Base-by-base conservation (phyloP, 2,113 vertebrate genomes). In the Dendrocopos noguchii region DNA sequence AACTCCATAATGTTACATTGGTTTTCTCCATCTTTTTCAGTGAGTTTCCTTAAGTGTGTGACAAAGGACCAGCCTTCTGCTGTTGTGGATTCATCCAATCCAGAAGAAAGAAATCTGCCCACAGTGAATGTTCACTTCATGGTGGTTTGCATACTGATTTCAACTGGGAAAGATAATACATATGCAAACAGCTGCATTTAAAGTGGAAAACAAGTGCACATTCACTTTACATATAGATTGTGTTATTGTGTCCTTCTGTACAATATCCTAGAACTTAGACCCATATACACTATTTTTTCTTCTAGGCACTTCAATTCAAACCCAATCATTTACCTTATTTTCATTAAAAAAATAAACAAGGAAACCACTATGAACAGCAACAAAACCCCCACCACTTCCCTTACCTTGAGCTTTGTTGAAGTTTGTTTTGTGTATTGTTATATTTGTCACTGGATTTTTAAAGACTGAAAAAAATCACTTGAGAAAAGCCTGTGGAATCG, bases 171-270 rank as follows among this genome's bases (percentile, higher is more conserved):
- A 90, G 59, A 64, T 36, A 55, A 19, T 73, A 52, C 63, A n/a
- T 47, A 75, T 90, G 29, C 15, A 84, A 93, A 75, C 47, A 91
- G 50, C 74, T 95, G 84, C 19, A 94, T 86, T 94, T 73, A 59
- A 84, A 93, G 79, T 42, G 29, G 52, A 92, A 92, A 87, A 52
- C 84, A 93, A 94, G 31, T 71, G 39, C 60, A 52, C 24, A 15
- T 83, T 60, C 16, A 44, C 27, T 91, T 91, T 83, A 64, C 28
- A 61, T 73, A 80, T 4, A 36, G 60, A 72, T 76, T 91, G 68
- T 84, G 52, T 57, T 36, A 72, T 76, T 60, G 34, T 20, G 33
- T 27, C 34, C 22, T 78, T 79, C 85, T 80, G 29, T 46, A 44
- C 6, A 53, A 29, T 80, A 44, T 15, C 21, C 39, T 55, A 44